phyloP scores from a whole-genome alignment of 2,113 vertebrate genomes.

The Mungos mungo region DNA sequence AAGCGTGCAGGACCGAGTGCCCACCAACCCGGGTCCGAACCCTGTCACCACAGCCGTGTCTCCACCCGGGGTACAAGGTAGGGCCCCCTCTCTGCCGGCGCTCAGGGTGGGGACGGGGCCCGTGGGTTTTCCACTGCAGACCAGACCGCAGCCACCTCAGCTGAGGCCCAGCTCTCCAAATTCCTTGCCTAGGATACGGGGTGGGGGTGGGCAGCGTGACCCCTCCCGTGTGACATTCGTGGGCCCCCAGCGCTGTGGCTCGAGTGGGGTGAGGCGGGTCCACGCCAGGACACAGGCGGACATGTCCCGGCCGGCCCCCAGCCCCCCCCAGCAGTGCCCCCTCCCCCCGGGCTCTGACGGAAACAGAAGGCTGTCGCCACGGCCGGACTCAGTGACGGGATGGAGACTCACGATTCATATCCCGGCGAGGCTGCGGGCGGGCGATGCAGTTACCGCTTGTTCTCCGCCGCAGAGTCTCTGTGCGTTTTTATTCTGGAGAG shows the following conservation, averaged over 20 bases:
- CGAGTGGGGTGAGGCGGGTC: fast-evolving
- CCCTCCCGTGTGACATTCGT: not conserved
- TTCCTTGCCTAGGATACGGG: not conserved
- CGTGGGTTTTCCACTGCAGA: not conserved
- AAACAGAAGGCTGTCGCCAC: not conserved
- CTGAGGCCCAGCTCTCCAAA: not conserved
- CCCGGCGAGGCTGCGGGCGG: not conserved
- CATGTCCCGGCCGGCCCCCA: fast-evolving
- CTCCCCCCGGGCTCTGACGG: not conserved
- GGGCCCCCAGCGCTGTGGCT: fast-evolving
- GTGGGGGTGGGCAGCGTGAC: too few relatives aligned
- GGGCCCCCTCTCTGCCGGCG: not conserved
- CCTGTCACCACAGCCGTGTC: slow-evolving; percentile 81
- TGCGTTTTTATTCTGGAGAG: slow-evolving; percentile 85
- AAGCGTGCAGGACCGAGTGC: slow-evolving; percentile 77
- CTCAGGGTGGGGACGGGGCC: not conserved
- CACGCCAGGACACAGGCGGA: fast-evolving
- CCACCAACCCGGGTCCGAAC: slow-evolving; percentile 86
- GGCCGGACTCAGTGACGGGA: not conserved
- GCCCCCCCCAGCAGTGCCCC: fast-evolving
- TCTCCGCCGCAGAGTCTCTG: slow-evolving; percentile 83
- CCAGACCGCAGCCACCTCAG: not conserved
- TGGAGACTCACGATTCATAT: not conserved
- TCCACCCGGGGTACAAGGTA: slow-evolving; percentile 86
- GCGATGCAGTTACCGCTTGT: not conserved